These are phyloP conservation scores for Mionectes olivaceus DNA, from an alignment of 2,797 vertebrate genomes.

Conservation along the genomic window DNA sequence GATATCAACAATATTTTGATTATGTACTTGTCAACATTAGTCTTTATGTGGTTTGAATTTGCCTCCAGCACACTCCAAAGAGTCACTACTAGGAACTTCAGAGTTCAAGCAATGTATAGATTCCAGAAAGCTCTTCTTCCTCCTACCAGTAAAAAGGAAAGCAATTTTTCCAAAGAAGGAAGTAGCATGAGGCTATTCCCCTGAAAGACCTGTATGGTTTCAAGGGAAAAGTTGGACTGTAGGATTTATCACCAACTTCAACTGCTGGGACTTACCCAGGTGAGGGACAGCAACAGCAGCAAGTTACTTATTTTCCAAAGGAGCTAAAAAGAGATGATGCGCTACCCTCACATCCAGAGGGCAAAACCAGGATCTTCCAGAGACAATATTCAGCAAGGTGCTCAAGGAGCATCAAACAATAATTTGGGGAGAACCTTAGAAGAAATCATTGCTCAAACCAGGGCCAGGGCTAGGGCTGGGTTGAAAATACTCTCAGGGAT, in stretches of 20 bases:
- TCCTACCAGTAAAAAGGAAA: not conserved
- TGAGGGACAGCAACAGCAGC: not conserved
- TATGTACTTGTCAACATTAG: not conserved
- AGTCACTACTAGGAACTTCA: not conserved
- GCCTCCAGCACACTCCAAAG: not conserved
- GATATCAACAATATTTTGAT: constrained; percentile 31
- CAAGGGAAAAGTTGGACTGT: not conserved
- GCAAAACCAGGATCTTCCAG: not conserved
- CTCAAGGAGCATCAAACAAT: not conserved
- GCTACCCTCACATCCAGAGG: not conserved
- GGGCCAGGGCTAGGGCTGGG: accelerated
- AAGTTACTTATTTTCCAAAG: not conserved
- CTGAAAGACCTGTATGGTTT: not conserved
- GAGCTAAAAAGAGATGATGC: accelerated
- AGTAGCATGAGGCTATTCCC: not conserved
- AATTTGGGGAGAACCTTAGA: accelerated
- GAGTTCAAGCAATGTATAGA: not conserved
- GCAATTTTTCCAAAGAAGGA: not conserved
- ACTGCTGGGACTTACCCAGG: not conserved
- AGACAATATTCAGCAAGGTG: accelerated
- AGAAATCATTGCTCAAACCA: not conserved
- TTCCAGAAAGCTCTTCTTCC: not conserved
- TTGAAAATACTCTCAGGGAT: not conserved
- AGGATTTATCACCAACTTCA: not conserved
- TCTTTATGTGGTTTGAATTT: constrained; percentile 32